Percentiles rank a stretch among this genome's conserved stretches.
These are phyloP conservation scores for Stegodyphus dumicola DNA, from an alignment of 1,140 invertebrate species.

Conservation along the genomic window DNA sequence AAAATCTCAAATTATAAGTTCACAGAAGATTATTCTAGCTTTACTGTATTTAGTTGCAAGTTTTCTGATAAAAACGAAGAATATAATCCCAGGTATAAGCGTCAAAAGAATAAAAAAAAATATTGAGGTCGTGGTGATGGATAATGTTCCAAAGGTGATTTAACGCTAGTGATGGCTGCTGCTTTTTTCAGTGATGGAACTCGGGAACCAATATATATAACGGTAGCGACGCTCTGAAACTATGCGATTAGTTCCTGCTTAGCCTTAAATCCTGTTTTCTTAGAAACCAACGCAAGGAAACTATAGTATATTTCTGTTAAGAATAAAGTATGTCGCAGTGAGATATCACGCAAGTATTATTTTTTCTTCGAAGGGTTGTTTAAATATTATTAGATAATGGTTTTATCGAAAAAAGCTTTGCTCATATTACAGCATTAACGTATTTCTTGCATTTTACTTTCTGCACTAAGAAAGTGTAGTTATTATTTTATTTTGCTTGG, in stretches of 20 bases:
- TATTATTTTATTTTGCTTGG: too few relatives aligned
- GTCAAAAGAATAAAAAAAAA: slow-evolving; percentile 35
- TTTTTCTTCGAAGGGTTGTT: slow-evolving; percentile 26
- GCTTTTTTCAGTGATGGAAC: background rate
- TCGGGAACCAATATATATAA: background rate
- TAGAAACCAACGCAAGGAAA: slow-evolving; percentile 16
- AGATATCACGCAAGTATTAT: slow-evolving; percentile 2
- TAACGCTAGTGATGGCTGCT: slow-evolving; percentile 19
- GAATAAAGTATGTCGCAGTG: slow-evolving; percentile 20
- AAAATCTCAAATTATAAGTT: too few relatives aligned
- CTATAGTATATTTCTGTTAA: slow-evolving; percentile 1
- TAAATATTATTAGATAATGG: slow-evolving; percentile 51
- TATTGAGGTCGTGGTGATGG: slow-evolving; percentile 38
- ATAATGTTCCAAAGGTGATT: slow-evolving; percentile 41
- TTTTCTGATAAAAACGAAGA: background rate
- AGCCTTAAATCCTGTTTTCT: slow-evolving; percentile 46
- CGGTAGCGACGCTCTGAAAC: background rate
- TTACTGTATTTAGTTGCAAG: too few relatives aligned
- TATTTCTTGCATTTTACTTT: too few relatives aligned
- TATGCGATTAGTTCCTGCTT: slow-evolving; percentile 40
- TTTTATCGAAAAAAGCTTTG: slow-evolving; percentile 35
- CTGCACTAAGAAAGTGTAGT: too few relatives aligned
- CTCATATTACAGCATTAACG: too few relatives aligned
- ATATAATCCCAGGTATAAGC: slow-evolving; percentile 13
- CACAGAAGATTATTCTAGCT: too few relatives aligned